phyloP scores from a whole-genome alignment of 1,140 invertebrate genomes.

The Drosophila suzukii region DNA sequence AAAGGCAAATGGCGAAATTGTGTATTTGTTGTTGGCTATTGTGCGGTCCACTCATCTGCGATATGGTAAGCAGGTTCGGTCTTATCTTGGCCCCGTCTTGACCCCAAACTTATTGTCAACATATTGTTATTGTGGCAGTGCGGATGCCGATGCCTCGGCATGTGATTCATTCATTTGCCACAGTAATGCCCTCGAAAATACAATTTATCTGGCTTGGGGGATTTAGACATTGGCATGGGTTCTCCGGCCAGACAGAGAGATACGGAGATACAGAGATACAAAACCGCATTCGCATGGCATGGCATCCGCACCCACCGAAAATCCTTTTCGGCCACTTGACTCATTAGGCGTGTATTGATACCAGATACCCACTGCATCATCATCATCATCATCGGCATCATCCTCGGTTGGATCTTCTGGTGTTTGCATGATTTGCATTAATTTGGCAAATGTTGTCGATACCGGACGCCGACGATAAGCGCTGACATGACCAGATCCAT shows the following conservation, averaged over 20 bases:
- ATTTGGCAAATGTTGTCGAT: conserved; percentile 81
- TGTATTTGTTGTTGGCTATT: conserved; percentile 37
- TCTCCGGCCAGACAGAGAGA: conserved; percentile 33
- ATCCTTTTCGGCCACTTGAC: conserved; percentile 80
- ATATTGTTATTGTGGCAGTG: conserved; percentile 38
- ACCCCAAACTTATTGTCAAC: conserved; percentile 64
- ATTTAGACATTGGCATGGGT: conserved; percentile 44
- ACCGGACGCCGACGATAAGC: conserved; percentile 73
- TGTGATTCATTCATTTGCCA: conserved; percentile 77
- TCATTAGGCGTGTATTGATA: conserved; percentile 78
- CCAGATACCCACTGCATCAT: conserved; percentile 46
- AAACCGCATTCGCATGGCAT: conserved; percentile 22
- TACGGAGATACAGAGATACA: conserved; percentile 20
- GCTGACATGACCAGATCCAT: conserved; percentile 73
- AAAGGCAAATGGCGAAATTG: conserved; percentile 62
- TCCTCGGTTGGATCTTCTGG: conserved; percentile 55
- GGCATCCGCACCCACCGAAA: conserved; percentile 74
- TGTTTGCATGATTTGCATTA: conserved; percentile 80
- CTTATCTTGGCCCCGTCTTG: conserved; percentile 64
- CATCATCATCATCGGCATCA: conserved; percentile 3
- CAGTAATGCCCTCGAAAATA: conserved; percentile 60
- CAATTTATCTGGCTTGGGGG: conserved; percentile 75
- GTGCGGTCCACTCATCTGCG: conserved; percentile 64
- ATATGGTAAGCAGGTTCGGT: conserved; percentile 29
- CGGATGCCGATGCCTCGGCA: conserved; percentile 30